Evolutionary conservation across 2,888 invertebrate genomes (phyloP).

Genomic region (Eurytoma adleriae): DNA sequence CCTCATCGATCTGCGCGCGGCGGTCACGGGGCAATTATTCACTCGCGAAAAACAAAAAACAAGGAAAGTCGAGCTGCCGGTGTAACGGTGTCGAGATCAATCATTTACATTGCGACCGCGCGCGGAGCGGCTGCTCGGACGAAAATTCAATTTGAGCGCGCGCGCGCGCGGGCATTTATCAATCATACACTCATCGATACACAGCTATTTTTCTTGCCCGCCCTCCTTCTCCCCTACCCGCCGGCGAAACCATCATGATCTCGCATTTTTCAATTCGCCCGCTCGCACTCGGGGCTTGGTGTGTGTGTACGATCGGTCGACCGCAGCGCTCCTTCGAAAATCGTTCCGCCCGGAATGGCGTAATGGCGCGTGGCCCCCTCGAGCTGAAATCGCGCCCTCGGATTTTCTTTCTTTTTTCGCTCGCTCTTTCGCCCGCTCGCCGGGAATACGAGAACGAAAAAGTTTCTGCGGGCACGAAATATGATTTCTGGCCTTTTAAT

Average conservation of each 20-base stretch:
- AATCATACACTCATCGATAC: constrained; percentile 8
- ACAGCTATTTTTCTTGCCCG: constrained; percentile 11
- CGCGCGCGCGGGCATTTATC: background rate
- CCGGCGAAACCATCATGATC: constrained; percentile 5
- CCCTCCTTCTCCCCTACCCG: constrained; percentile 15
- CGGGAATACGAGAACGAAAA: background rate
- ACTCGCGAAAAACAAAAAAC: too few species aligned
- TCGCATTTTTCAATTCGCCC: constrained; percentile 41
- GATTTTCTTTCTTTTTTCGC: too few species aligned
- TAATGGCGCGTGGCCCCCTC: constrained; percentile 45
- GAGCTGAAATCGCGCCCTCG: background rate
- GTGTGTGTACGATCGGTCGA: background rate
- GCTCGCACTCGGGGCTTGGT: background rate
- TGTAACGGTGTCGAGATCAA: too few species aligned
- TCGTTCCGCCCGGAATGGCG: constrained; percentile 31
- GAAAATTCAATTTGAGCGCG: background rate
- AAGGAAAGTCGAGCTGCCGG: too few species aligned
- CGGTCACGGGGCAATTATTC: too few species aligned
- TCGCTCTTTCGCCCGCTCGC: background rate
- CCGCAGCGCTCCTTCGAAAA: background rate
- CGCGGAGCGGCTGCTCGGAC: too few species aligned
- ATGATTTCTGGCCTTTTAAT: constrained; percentile 63
- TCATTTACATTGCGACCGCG: too few species aligned
- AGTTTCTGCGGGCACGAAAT: constrained; percentile 42
- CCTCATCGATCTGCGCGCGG: too few species aligned